Evolutionary conservation across 2,888 invertebrate species (phyloP).

Genomic region (Lasioglossum oenotherae): DNA sequence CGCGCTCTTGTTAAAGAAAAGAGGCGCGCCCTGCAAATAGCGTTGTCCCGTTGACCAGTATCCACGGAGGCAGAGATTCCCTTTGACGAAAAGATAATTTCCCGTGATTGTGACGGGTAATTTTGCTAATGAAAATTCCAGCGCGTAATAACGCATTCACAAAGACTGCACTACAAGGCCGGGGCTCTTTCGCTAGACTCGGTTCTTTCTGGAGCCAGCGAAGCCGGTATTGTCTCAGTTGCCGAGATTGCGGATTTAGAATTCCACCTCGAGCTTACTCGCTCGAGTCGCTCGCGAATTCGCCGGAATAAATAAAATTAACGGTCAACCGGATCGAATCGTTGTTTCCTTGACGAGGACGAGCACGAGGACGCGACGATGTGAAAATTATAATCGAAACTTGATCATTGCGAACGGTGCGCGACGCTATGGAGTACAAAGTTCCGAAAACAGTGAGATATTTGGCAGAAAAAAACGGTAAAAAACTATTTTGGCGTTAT

Average conservation of each 20-base stretch:
- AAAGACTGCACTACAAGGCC: constrained; percentile 14
- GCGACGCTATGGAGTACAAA: constrained; percentile 64
- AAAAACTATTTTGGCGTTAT: too few species aligned
- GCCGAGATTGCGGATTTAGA: constrained; percentile 14
- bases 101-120: constrained; percentile 28
- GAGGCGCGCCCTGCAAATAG: constrained; percentile 24
- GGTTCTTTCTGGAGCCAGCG: neutral
- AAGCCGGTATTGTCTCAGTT: constrained; percentile 10
- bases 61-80: neutral
- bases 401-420: constrained; percentile 46
- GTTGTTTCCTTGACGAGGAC: neutral
- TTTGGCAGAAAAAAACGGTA: too few species aligned
- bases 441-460: constrained; percentile 45
- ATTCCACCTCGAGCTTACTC: neutral
- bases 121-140: constrained; percentile 32
- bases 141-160: constrained; percentile 27
- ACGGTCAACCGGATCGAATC: neutral
- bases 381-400: constrained; percentile 11
- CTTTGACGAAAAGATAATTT: constrained; percentile 25
- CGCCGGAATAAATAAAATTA: neutral
- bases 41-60: neutral
- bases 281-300: neutral
- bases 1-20: constrained; percentile 18
- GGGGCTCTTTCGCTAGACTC: neutral
- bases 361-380: neutral